Evolutionary conservation across 2,113 vertebrate species (phyloP).

Genomic region (Pogonocichla stellata): DNA sequence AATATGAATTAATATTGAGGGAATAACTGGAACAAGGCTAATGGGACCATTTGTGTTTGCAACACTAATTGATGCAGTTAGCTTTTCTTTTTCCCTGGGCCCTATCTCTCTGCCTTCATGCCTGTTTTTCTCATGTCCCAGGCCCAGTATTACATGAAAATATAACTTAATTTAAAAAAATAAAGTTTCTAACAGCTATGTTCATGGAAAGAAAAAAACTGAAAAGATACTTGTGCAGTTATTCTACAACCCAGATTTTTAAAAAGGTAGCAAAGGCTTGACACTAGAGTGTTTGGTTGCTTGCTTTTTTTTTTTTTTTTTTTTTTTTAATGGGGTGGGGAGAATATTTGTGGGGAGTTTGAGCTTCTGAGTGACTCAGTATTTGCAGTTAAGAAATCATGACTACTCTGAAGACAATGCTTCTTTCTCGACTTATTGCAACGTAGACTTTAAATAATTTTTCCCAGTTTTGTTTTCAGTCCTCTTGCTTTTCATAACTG

Average conservation of each 20-base stretch:
- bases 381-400: not conserved
- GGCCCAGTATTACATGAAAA: not conserved
- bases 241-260: not conserved
- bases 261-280: not conserved
- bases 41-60: not conserved
- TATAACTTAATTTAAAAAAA: not conserved
- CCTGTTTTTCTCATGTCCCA: not conserved
- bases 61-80: not conserved
- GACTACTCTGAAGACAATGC: not conserved
- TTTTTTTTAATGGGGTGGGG: too few species aligned
- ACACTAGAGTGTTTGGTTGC: not conserved
- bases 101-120: not conserved
- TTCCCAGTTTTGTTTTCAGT: not conserved
- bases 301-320: too few species aligned
- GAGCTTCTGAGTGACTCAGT: not conserved
- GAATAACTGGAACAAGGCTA: not conserved
- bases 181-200: not conserved
- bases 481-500: not conserved
- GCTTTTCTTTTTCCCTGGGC: not conserved
- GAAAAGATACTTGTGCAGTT: not conserved
- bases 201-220: not conserved
- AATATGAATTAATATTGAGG: not conserved
- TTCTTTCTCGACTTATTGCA: not conserved
- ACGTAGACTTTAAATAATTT: not conserved
- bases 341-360: rapidly evolving